These are phyloP conservation scores for Stomatorhinus walkeri DNA, from an alignment of 2,797 vertebrate genomes.

Conservation along the genomic window DNA sequence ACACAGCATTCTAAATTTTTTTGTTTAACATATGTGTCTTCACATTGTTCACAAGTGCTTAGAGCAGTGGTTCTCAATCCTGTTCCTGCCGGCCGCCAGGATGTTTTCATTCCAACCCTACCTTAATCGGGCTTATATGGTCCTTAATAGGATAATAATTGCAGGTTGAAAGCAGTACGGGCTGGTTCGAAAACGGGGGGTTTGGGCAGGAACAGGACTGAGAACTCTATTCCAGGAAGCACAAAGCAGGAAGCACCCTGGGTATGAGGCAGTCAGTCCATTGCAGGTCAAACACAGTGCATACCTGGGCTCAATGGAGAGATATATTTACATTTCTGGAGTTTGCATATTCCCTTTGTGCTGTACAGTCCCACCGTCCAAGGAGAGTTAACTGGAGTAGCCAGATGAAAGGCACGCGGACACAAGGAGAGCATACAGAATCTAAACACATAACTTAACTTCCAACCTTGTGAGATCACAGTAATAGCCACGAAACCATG, in stretches of 20 bases:
- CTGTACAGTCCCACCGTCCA: neutral
- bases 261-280: neutral
- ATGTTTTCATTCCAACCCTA: neutral
- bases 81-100: neutral
- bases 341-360: neutral
- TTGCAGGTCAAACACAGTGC: neutral
- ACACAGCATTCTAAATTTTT: neutral
- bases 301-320: neutral
- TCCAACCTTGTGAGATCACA: neutral
- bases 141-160: neutral
- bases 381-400: neutral
- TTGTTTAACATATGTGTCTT: neutral
- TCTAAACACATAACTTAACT: neutral
- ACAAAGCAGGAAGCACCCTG: neutral
- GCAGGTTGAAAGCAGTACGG: neutral
- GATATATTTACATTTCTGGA: neutral
- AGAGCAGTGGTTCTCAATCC: neutral
- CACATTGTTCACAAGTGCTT: neutral
- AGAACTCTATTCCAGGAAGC: neutral
- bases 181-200: neutral
- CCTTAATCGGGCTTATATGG: neutral
- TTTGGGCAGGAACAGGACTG: neutral
- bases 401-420: neutral
- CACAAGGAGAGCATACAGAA: neutral
- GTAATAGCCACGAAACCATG: neutral